phyloP scores from a whole-genome alignment of 2,113 vertebrate species.

The Lynx canadensis region DNA sequence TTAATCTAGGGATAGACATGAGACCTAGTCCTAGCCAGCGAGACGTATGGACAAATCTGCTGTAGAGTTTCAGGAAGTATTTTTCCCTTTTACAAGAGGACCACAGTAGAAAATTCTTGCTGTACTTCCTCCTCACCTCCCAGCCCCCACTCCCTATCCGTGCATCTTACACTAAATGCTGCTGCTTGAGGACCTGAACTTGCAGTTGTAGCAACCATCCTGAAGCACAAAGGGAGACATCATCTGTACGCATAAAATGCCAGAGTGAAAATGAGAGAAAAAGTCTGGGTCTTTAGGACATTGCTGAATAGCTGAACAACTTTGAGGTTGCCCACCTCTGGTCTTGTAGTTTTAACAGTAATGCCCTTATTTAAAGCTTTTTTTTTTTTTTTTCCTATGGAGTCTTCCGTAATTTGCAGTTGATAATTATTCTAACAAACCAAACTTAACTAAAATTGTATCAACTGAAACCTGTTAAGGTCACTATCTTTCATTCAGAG shows the following conservation, averaged over 20 bases:
- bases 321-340: background rate
- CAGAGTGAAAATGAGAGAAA: background rate
- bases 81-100: background rate
- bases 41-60: background rate
- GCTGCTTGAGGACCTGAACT: background rate
- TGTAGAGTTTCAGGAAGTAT: background rate
- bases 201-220: background rate
- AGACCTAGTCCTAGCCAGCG: background rate
- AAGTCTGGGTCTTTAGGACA: background rate
- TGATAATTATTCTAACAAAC: slow-evolving; percentile 52
- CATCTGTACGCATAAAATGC: background rate
- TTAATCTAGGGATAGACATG: background rate
- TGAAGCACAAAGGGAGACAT: background rate
- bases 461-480: background rate
- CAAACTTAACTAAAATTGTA: background rate
- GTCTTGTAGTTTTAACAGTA: background rate
- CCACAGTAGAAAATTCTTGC: background rate
- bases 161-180: background rate
- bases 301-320: background rate
- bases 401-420: background rate
- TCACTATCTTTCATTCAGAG: background rate
- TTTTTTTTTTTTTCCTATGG: background rate
- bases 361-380: background rate
- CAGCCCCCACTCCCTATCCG: too few relatives aligned
- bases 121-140: background rate